Conservation (phyloP, 2,888 invertebrate genomes). For the Drosophila limbata region DNA sequence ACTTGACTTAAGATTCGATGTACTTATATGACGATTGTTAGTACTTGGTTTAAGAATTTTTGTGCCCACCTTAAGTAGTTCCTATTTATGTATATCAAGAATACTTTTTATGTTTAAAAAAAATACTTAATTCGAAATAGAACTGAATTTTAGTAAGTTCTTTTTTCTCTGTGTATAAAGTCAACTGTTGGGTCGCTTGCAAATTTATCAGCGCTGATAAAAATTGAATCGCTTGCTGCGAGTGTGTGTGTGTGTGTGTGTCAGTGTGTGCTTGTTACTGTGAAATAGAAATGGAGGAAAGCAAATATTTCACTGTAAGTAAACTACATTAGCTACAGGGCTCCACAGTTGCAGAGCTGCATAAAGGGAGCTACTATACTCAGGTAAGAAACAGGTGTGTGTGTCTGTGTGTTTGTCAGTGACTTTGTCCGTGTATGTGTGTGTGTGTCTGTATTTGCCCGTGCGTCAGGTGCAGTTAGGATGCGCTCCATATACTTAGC, state of each 20-base stretch:
- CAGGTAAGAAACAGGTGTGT: not conserved
- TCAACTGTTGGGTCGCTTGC: constrained; percentile 55
- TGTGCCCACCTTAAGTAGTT: no score
- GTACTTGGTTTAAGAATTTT: no score
- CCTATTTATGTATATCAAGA: no score
- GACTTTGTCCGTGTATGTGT: no score
- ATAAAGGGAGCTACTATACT: constrained; percentile 4
- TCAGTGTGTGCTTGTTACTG: constrained; percentile 13
- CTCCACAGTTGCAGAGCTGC: constrained; percentile 9
- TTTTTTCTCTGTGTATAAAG: no score
- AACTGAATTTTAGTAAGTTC: no score
- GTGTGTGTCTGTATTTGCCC: constrained; percentile 52
- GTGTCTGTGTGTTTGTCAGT: not conserved
- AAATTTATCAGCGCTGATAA: constrained; percentile 63
- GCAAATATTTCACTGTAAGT: constrained; percentile 75
- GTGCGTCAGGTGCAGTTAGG: constrained; percentile 67
- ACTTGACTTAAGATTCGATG: no score
- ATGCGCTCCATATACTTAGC: constrained; percentile 35
- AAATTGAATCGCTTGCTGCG: constrained; percentile 48
- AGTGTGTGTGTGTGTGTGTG: constrained; percentile 5
- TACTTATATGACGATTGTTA: no score
- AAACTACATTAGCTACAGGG: constrained; percentile 74
- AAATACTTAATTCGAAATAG: no score
- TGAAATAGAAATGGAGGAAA: constrained; percentile 56
- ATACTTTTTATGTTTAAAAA: no score